phyloP scores from a whole-genome alignment of 2,888 invertebrate genomes.

The Ornithoptera alexandrae region DNA sequence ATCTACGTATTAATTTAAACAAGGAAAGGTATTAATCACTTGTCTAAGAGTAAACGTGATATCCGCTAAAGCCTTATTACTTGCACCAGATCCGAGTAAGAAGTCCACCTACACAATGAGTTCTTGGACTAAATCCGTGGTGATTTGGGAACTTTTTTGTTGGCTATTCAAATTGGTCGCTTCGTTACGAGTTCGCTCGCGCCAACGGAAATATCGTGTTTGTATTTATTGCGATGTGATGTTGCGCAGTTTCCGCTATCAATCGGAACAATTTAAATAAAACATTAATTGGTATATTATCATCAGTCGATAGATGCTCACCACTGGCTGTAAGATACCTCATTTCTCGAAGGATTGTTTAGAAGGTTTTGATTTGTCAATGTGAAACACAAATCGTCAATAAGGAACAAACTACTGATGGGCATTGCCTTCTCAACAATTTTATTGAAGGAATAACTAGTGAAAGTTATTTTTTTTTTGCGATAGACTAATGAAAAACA shows the following conservation, averaged over 20 bases:
- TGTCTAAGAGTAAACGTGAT: neutral
- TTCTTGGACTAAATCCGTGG: conserved; percentile 68
- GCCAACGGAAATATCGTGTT: conserved; percentile 23
- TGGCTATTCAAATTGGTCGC: conserved; percentile 69
- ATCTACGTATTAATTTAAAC: conserved; percentile 3
- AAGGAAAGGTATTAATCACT: neutral
- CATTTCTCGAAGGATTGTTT: too few relatives aligned
- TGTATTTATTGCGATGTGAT: conserved; percentile 5
- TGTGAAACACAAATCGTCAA: too few relatives aligned
- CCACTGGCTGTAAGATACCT: too few relatives aligned
- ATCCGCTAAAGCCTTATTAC: conserved; percentile 33
- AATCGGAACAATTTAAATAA: too few relatives aligned
- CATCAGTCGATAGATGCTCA: too few relatives aligned
- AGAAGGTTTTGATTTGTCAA: too few relatives aligned
- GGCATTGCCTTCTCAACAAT: too few relatives aligned
- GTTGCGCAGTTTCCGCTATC: neutral
- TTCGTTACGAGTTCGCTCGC: conserved; percentile 49
- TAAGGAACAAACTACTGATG: too few relatives aligned
- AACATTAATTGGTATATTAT: too few relatives aligned
- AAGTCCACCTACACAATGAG: conserved; percentile 73
- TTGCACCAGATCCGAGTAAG: conserved; percentile 46
- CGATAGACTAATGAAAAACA: too few relatives aligned
- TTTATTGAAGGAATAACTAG: too few relatives aligned
- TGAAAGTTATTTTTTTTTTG: too few relatives aligned
- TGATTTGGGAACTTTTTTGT: conserved; percentile 74